These are phyloP conservation scores for Rhyacichthys aspro DNA, from an alignment of 2,797 vertebrate genomes.

Conservation along the genomic window DNA sequence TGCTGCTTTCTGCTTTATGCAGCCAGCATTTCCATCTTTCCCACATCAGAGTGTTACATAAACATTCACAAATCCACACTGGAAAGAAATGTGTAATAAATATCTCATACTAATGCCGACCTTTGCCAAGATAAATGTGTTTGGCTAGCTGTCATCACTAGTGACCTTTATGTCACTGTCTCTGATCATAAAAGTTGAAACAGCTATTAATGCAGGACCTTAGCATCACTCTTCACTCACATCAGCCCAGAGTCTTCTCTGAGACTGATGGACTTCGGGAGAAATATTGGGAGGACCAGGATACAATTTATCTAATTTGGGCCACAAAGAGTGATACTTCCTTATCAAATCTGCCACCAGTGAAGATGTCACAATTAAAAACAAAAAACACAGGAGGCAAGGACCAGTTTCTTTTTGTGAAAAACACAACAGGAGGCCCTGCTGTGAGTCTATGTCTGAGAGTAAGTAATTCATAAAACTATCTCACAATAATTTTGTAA, in stretches of 20 bases:
- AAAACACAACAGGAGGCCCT: constrained; percentile 24
- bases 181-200: constrained; percentile 84
- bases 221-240: constrained; percentile 82
- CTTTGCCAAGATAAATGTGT: constrained; percentile 98
- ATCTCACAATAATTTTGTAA: no score
- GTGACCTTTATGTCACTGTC: constrained; percentile 90
- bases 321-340: constrained; percentile 47
- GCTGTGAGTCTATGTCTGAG: not conserved
- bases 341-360: constrained; percentile 52
- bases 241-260: constrained; percentile 76
- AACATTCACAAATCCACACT: constrained; percentile 58
- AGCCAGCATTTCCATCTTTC: constrained; percentile 83
- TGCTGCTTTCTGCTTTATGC: constrained; percentile 81
- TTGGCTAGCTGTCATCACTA: constrained; percentile 89
- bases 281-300: constrained; percentile 47
- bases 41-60: constrained; percentile 84
- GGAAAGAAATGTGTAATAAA: constrained; percentile 73
- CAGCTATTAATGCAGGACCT: constrained; percentile 84
- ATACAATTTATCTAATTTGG: constrained; percentile 72
- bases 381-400: constrained; percentile 41
- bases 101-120: constrained; percentile 94
- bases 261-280: constrained; percentile 73
- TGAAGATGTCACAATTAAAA: constrained; percentile 52
- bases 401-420: constrained; percentile 45
- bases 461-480: no score